Evolutionary conservation across 2,113 vertebrate genomes (phyloP).

Genomic region (Calidris pugnax): DNA sequence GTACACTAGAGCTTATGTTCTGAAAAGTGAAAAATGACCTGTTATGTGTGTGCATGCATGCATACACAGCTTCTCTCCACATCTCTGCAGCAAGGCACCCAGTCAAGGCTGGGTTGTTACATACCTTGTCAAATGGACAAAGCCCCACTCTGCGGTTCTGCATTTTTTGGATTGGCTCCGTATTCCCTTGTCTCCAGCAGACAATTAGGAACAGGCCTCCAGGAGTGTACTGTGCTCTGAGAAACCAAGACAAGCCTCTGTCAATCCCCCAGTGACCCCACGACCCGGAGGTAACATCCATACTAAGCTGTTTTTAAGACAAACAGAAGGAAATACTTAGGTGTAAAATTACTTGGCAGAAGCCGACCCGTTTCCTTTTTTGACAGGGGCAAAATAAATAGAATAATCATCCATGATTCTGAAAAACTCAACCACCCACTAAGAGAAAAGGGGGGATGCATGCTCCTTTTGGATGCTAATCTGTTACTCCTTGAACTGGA

Average conservation of each 20-base stretch:
- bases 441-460: background rate
- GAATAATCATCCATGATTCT: background rate
- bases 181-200: background rate
- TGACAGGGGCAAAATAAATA: slow-evolving; percentile 57
- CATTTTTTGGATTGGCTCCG: background rate
- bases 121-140: background rate
- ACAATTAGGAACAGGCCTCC: slow-evolving; percentile 20
- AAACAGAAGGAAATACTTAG: slow-evolving; percentile 67
- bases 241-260: slow-evolving; percentile 23
- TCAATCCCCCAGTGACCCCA: slow-evolving; percentile 24
- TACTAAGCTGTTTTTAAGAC: slow-evolving; percentile 59
- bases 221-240: background rate
- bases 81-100: background rate
- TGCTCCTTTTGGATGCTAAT: rapidly evolving
- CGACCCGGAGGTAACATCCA: slow-evolving; percentile 54
- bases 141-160: background rate
- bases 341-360: slow-evolving; percentile 69
- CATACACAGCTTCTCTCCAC: background rate
- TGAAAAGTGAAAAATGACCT: background rate
- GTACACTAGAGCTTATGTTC: background rate
- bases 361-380: background rate
- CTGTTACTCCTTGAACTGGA: background rate
- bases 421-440: slow-evolving; percentile 46
- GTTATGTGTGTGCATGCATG: background rate
- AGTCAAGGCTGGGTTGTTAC: background rate